phyloP scores from a whole-genome alignment of 2,888 invertebrate genomes.

The Leucoptera coffeella region DNA sequence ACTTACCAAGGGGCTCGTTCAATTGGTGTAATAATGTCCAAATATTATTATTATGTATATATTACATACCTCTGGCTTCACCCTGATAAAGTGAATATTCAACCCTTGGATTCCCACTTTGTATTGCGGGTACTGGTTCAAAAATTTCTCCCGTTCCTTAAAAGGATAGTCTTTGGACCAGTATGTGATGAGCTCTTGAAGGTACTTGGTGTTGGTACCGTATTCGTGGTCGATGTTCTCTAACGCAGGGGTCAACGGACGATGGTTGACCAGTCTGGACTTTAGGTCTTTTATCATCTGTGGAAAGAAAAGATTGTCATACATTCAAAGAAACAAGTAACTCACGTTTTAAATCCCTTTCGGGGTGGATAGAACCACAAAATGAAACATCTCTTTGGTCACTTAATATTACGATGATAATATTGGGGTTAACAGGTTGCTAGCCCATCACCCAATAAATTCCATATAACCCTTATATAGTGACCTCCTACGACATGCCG shows the following conservation, averaged over 20 bases:
- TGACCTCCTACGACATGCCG: no score
- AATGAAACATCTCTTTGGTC: no score
- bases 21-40: no score
- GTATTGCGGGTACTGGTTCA: constrained; percentile 72
- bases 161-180: constrained; percentile 72
- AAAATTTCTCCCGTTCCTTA: constrained; percentile 52
- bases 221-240: constrained; percentile 71
- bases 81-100: constrained; percentile 70
- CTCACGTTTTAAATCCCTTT: no score
- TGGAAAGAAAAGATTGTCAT: no score
- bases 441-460: no score
- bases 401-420: no score
- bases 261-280: constrained; percentile 1
- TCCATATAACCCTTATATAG: no score
- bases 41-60: constrained; percentile 7
- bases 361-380: no score
- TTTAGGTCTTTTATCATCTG: constrained; percentile 5
- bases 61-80: constrained; percentile 51
- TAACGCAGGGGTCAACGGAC: constrained; percentile 34
- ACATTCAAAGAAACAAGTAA: no score
- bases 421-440: no score
- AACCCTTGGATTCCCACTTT: constrained; percentile 68
- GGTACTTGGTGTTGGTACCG: constrained; percentile 68
- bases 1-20: no score
- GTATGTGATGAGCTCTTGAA: constrained; percentile 61